phyloP scores from a whole-genome alignment of 2,888 invertebrate species.

The Hypsopygia costalis region DNA sequence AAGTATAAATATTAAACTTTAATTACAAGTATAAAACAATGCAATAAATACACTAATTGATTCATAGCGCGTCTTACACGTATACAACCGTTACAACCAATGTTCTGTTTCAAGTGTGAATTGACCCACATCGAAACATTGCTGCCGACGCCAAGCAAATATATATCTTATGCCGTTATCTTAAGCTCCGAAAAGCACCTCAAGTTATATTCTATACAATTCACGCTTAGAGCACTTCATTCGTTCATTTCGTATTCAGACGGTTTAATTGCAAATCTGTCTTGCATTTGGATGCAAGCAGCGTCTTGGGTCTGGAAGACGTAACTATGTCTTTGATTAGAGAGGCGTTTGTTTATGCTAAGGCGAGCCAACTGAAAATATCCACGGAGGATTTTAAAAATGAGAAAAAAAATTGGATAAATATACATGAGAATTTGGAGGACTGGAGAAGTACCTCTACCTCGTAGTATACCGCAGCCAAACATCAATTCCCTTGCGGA shows the following conservation, averaged over 20 bases:
- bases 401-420: no score
- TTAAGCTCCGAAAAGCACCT: not conserved
- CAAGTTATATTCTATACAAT: slow-evolving; percentile 10
- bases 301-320: slow-evolving; percentile 14
- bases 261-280: slow-evolving; percentile 49
- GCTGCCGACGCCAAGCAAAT: not conserved
- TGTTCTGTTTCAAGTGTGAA: slow-evolving; percentile 2
- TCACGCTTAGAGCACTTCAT: slow-evolving; percentile 18
- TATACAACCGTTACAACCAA: no score
- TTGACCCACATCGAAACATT: slow-evolving; percentile 7
- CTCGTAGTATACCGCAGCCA: no score
- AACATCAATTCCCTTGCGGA: no score
- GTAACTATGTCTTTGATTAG: slow-evolving; percentile 4
- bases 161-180: not conserved
- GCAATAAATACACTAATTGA: no score
- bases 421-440: no score
- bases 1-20: no score
- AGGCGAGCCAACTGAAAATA: not conserved
- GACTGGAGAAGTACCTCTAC: no score
- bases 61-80: no score
- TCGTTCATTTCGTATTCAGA: slow-evolving; percentile 45
- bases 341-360: not conserved
- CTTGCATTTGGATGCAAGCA: slow-evolving; percentile 20
- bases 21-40: no score
- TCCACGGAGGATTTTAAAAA: no score